These are phyloP conservation scores for Dicycla oo DNA, from an alignment of 2,888 invertebrate species.

Conservation along the genomic window DNA sequence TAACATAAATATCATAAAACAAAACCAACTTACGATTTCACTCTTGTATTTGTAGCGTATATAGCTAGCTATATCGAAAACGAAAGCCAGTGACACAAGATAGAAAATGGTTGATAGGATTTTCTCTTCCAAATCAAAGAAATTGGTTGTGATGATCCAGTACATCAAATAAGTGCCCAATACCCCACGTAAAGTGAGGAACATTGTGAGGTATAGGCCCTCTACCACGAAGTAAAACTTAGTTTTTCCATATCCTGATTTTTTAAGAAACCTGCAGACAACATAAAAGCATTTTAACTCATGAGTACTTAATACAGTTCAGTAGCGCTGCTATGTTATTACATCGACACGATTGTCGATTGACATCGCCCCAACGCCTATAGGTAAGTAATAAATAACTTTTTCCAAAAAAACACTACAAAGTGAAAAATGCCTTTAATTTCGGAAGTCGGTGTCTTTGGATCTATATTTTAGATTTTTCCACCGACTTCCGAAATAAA, in stretches of 20 bases:
- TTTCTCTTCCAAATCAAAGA: constrained; percentile 84
- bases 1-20: too few relatives aligned
- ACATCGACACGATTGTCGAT: neutral
- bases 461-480: too few relatives aligned
- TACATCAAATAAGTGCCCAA: constrained; percentile 88
- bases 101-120: constrained; percentile 81
- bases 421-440: too few relatives aligned
- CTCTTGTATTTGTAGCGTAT: constrained; percentile 80
- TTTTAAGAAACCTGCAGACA: constrained; percentile 86
- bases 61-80: constrained; percentile 85
- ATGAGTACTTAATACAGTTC: too few relatives aligned
- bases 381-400: too few relatives aligned
- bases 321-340: neutral
- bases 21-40: constrained; percentile 77
- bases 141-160: constrained; percentile 80
- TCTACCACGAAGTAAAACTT: constrained; percentile 85
- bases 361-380: too few relatives aligned
- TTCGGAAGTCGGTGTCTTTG: too few relatives aligned
- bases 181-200: constrained; percentile 87
- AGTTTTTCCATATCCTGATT: constrained; percentile 86
- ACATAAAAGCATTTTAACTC: neutral
- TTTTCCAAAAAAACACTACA: too few relatives aligned
- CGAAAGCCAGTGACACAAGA: constrained; percentile 83
- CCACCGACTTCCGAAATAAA: too few relatives aligned
- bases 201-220: constrained; percentile 85